phyloP scores from a whole-genome alignment of 2,797 vertebrate genomes.

The Cichlasoma orientale region DNA sequence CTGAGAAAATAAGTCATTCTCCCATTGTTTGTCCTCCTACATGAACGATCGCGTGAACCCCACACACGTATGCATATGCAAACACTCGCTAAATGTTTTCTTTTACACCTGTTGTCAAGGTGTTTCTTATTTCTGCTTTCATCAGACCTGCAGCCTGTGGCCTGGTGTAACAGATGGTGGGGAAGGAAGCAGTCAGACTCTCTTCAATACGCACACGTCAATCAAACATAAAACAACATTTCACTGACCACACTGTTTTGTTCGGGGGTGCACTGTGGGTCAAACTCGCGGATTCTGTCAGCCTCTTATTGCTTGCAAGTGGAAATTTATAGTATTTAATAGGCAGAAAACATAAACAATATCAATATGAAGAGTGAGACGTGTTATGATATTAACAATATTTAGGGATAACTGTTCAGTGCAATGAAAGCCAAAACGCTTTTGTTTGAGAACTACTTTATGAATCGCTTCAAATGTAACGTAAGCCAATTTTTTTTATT shows the following conservation, averaged over 20 bases:
- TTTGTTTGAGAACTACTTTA: not conserved
- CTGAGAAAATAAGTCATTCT: not conserved
- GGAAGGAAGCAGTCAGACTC: conserved; percentile 25
- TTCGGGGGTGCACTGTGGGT: conserved; percentile 22
- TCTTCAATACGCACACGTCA: conserved; percentile 31
- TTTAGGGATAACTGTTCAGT: not conserved
- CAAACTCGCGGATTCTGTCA: conserved; percentile 12
- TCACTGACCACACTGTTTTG: conserved; percentile 12
- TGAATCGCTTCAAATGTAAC: not conserved
- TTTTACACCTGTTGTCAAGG: conserved; percentile 38
- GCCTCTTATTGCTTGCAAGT: not conserved
- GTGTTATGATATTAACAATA: not conserved
- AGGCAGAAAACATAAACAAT: not conserved
- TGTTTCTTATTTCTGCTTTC: conserved; percentile 44
- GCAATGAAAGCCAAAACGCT: not conserved
- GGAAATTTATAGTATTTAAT: not conserved
- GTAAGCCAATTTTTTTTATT: not conserved
- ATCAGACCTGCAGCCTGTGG: conserved; percentile 40
- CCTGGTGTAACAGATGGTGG: not conserved
- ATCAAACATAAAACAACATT: conserved; percentile 36
- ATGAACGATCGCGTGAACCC: conserved; percentile 18
- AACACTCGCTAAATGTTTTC: conserved; percentile 39
- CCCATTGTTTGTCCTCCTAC: not conserved
- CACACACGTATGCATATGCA: conserved; percentile 44
- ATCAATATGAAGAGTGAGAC: not conserved